Percentiles rank a stretch among this genome's conserved stretches.
These are phyloP conservation scores for Agriotes lineatus DNA, from an alignment of 2,888 invertebrate species.

Conservation along the genomic window DNA sequence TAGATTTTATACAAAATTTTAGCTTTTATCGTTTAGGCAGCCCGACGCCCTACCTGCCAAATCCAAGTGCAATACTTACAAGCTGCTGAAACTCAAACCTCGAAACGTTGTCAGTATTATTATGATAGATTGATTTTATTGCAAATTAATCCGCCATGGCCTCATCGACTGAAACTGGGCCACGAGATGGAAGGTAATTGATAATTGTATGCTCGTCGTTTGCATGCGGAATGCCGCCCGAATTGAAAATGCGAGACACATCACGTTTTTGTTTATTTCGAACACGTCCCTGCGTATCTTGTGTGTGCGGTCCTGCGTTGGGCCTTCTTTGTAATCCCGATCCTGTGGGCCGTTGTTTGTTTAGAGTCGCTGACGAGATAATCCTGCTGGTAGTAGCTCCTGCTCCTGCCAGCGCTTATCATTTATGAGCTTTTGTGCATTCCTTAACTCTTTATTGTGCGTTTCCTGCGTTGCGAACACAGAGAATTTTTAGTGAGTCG, in stretches of 20 bases:
- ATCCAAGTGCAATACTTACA: constrained; percentile 35
- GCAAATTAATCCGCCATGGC: constrained; percentile 39
- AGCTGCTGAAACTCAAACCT: constrained; percentile 6
- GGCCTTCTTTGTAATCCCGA: constrained; percentile 36
- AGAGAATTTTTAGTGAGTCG: constrained; percentile 31
- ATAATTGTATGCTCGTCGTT: constrained; percentile 42
- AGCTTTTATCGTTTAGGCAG: too few species aligned
- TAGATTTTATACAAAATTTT: constrained; percentile 29
- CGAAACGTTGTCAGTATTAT: constrained; percentile 33
- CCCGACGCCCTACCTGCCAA: too few species aligned
- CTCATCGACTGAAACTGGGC: constrained; percentile 41
- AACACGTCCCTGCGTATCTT: constrained; percentile 38
- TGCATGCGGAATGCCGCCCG: constrained; percentile 37
- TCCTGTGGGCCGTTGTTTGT: constrained; percentile 44
- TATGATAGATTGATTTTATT: constrained; percentile 37
- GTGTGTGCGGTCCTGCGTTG: constrained; percentile 32
- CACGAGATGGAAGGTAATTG: constrained; percentile 48
- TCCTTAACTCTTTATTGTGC: constrained; percentile 41
- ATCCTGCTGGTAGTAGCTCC: constrained; percentile 42
- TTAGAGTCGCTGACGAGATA: constrained; percentile 46
- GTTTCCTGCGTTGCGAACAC: constrained; percentile 15
- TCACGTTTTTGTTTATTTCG: constrained; percentile 32
- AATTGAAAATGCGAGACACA: constrained; percentile 34
- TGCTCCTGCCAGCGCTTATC: constrained; percentile 36
- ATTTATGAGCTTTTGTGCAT: constrained; percentile 43